These are phyloP conservation scores for Scalopus aquaticus DNA, from an alignment of 2,113 vertebrate genomes.

Conservation along the genomic window DNA sequence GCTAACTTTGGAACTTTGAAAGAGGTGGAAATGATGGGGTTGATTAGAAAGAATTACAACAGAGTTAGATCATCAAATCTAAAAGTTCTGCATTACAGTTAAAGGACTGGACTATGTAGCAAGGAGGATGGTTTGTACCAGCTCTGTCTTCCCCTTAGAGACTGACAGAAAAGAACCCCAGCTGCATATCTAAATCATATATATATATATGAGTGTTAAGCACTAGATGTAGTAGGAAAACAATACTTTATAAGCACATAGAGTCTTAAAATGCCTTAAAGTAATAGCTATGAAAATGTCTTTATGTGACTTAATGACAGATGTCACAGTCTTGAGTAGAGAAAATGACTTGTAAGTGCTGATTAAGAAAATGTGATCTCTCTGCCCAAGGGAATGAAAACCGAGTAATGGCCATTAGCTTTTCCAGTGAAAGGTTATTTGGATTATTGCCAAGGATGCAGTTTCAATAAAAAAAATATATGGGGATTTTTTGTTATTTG, in stretches of 20 bases:
- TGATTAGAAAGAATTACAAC: background rate
- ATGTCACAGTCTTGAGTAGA: conserved; percentile 27
- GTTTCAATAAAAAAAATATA: background rate
- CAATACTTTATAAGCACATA: background rate
- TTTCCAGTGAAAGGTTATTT: background rate
- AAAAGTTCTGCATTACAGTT: background rate
- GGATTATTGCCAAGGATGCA: conserved; percentile 21
- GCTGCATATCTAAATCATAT: background rate
- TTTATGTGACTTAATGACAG: conserved; percentile 51
- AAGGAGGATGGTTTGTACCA: background rate
- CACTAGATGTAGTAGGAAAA: background rate
- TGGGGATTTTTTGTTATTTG: background rate
- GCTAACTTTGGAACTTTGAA: background rate
- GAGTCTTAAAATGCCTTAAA: background rate
- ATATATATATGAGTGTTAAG: background rate
- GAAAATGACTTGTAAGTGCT: conserved; percentile 41
- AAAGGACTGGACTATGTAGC: background rate
- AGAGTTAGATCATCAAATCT: background rate
- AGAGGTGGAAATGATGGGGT: background rate
- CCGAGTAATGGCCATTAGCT: conserved; percentile 37
- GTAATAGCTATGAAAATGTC: conserved; percentile 21
- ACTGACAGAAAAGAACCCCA: background rate
- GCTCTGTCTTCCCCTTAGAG: background rate
- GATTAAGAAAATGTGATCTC: conserved; percentile 52
- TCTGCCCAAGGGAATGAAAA: conserved; percentile 40